Evolutionary conservation across 2,888 invertebrate genomes (phyloP).

Genomic region (Resseliella maxima): DNA sequence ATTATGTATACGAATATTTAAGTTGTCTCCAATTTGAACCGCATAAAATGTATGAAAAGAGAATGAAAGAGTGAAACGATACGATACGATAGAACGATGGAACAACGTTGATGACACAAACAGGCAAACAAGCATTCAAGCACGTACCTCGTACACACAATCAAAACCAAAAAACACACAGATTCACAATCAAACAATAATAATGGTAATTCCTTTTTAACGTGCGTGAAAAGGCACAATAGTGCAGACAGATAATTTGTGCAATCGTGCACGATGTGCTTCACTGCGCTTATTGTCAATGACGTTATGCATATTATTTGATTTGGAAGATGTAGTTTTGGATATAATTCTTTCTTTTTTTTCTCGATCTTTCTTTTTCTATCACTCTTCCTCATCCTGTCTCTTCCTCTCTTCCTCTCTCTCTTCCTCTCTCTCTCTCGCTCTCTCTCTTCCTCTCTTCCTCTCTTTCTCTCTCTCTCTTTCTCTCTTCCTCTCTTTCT

Average conservation of each 20-base stretch:
- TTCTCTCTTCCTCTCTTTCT: neutral
- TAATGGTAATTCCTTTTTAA: constrained; percentile 47
- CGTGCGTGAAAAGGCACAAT: constrained; percentile 48
- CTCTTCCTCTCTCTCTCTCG: too few relatives aligned
- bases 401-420: neutral
- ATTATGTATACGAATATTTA: too few relatives aligned
- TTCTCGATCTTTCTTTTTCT: neutral
- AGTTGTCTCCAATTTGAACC: too few relatives aligned
- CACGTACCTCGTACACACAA: constrained; percentile 33
- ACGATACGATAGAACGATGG: neutral
- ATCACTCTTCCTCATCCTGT: neutral
- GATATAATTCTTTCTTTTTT: neutral
- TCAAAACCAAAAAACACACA: constrained; percentile 31
- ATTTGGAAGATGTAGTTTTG: neutral
- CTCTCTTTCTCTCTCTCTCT: too few relatives aligned
- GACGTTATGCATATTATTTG: constrained; percentile 45
- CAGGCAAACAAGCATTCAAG: constrained; percentile 32
- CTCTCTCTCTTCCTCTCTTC: too few relatives aligned
- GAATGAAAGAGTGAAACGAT: too few relatives aligned
- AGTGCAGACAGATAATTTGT: constrained; percentile 48
- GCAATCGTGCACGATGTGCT: constrained; percentile 46
- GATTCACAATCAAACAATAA: constrained; percentile 53
- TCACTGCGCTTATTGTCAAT: constrained; percentile 10
- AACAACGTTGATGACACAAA: neutral
- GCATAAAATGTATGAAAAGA: too few relatives aligned